Evolutionary conservation across 2,797 vertebrate genomes (phyloP), one percentile per base, ranked within the genome.

Genomic region (Loris lydekkerianus): DNA sequence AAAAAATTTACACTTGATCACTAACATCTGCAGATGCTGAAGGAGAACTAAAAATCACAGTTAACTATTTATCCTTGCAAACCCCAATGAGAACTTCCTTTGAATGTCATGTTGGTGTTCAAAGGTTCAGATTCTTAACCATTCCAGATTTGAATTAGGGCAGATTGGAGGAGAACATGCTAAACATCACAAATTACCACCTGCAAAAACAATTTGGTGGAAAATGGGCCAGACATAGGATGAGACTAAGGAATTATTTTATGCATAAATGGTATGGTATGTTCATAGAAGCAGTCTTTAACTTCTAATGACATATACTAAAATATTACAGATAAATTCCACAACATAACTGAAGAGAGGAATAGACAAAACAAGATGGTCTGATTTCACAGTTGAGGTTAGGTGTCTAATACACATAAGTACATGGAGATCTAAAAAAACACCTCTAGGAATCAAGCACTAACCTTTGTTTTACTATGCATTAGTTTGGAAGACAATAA

Each of bases 161-260:
- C 10, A 91, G 31, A 11, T 25, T 31, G 76, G 25, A 87, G 7
- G 58, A 21, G 53, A 89, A 78, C 80, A 78, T 21, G 43, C 29
- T 89, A 70, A 80, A 84, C 23, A 65, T 34, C n/a, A 43, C 4
- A 94, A 93, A 81, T 84, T 49, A 58, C 10, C 75, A 96, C 15
- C 31, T 40, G n/a, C 31, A 67, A 67, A 67, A 67, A n/a, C 65
- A n/a, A 67, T 17, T n/a, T 58, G 43, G 7, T 49, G 8, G 15
- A n/a, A 91, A 86, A 86, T 5, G 20, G 21, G 67, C 46, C 40
- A 77, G 40, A 67, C 20, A 31, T 5, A 21, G 23, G 31, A 34
- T 77, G 43, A 76, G 3, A 75, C 15, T 31, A 84, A 37, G 40
- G 11, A 70, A 60, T 78, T 65, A 56, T 29, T 29, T 29, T 60